A percentile compares a stretch with the other conserved stretches of the same genome.
phyloP scores from a whole-genome alignment of 2,113 vertebrate species.

The Barnardius zonarius region DNA sequence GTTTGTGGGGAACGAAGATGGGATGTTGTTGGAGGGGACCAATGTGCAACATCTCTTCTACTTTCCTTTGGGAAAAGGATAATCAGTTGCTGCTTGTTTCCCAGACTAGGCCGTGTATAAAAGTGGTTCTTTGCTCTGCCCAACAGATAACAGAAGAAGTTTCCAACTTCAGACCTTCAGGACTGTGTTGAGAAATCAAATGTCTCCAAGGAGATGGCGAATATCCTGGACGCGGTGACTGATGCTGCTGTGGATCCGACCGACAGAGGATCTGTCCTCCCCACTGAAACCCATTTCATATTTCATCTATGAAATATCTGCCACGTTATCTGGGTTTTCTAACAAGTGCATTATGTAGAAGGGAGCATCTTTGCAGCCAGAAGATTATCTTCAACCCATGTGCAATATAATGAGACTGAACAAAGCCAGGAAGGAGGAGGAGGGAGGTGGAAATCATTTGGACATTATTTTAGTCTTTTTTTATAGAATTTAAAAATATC shows the following conservation, averaged over 20 bases:
- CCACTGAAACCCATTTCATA: neutral
- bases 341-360: slow-evolving; percentile 47
- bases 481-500: neutral
- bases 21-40: neutral
- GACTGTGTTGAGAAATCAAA: slow-evolving; percentile 1
- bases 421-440: slow-evolving; percentile 15
- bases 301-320: neutral
- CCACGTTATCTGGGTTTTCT: neutral
- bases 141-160: slow-evolving; percentile 64
- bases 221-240: neutral
- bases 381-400: slow-evolving; percentile 9
- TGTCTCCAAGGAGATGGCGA: neutral
- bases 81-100: neutral
- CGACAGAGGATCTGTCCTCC: neutral
- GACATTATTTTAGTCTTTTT: slow-evolving; percentile 13
- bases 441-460: neutral
- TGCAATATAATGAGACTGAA: slow-evolving; percentile 26
- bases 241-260: neutral
- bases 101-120: neutral
- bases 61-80: neutral
- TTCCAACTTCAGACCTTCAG: neutral
- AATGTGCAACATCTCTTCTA: neutral
- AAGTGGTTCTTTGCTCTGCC: slow-evolving; percentile 48
- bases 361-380: slow-evolving; percentile 19
- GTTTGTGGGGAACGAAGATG: neutral